A percentile compares a stretch with the other conserved stretches of the same genome.
Conservation (phyloP, 2,113 vertebrate genomes). For the Ochotona curzoniae region DNA sequence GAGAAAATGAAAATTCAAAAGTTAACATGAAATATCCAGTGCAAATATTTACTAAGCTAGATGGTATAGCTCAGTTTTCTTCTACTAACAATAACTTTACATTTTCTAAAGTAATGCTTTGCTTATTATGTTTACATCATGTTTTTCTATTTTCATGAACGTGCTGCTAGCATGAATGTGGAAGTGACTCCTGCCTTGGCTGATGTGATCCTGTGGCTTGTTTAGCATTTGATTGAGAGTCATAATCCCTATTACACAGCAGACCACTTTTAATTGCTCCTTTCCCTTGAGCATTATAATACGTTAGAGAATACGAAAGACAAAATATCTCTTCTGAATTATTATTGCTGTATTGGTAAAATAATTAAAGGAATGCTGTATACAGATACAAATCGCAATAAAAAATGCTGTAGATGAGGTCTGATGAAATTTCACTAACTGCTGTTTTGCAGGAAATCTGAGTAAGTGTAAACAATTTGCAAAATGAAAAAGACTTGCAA, state of each 20-base stretch:
- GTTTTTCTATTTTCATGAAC: neutral
- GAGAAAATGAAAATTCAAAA: constrained; percentile 18
- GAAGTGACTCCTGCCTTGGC: constrained; percentile 43
- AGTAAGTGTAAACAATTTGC: constrained; percentile 29
- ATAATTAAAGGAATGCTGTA: constrained; percentile 70
- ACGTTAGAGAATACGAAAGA: constrained; percentile 68
- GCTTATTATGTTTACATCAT: neutral
- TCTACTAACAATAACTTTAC: neutral
- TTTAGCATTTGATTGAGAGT: constrained; percentile 65
- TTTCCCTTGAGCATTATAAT: constrained; percentile 75
- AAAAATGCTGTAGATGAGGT: constrained; percentile 65
- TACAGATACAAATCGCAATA: constrained; percentile 40
- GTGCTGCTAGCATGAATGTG: constrained; percentile 42
- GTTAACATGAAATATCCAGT: constrained; percentile 29
- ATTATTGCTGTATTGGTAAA: constrained; percentile 66
- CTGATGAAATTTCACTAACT: constrained; percentile 44
- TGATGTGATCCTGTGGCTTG: constrained; percentile 41
- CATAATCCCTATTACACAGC: constrained; percentile 59
- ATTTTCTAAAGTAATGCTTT: neutral
- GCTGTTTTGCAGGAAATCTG: constrained; percentile 48
- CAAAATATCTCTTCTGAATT: constrained; percentile 54
- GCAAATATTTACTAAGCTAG: constrained; percentile 5
- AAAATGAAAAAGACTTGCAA: constrained; percentile 40
- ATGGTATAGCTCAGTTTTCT: neutral
- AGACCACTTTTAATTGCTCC: constrained; percentile 78